Evolutionary conservation across 2,888 invertebrate genomes (phyloP).

Genomic region (Nymphalis c-album): DNA sequence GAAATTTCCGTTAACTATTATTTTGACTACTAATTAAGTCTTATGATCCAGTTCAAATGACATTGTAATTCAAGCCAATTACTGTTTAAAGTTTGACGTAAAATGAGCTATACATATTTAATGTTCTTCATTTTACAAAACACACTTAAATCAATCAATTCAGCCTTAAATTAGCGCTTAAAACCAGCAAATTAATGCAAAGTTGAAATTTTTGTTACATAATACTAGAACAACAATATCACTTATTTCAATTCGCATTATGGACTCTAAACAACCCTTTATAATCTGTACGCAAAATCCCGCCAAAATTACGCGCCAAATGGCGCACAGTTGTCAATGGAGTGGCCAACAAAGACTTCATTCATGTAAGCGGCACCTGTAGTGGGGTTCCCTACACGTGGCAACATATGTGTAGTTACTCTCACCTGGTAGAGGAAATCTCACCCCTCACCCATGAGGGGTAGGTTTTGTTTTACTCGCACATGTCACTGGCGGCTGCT

Average conservation of each 20-base stretch:
- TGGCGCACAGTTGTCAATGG: conserved; percentile 71
- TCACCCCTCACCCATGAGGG: conserved; percentile 68
- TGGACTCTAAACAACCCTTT: conserved; percentile 53
- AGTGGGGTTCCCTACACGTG: conserved; percentile 76
- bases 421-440: conserved; percentile 74
- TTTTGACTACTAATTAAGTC: conserved; percentile 22
- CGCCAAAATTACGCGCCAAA: conserved; percentile 73
- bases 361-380: conserved; percentile 71
- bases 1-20: conserved; percentile 31
- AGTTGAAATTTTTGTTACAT: not conserved
- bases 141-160: too few relatives aligned
- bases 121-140: too few relatives aligned
- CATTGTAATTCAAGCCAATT: too few relatives aligned
- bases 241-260: conserved; percentile 2
- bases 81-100: too few relatives aligned
- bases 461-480: conserved; percentile 66
- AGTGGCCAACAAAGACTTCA: conserved; percentile 65
- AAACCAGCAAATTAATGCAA: too few relatives aligned
- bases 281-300: conserved; percentile 47
- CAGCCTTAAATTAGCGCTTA: not conserved
- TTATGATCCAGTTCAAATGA: not conserved
- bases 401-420: conserved; percentile 65
- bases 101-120: too few relatives aligned
- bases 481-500: conserved; percentile 77
- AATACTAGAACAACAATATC: conserved; percentile 3